A percentile compares a stretch with the other conserved stretches of the same genome.
Evolutionary conservation across 2,888 invertebrate species (phyloP).

Genomic region (Dynastes tityus): DNA sequence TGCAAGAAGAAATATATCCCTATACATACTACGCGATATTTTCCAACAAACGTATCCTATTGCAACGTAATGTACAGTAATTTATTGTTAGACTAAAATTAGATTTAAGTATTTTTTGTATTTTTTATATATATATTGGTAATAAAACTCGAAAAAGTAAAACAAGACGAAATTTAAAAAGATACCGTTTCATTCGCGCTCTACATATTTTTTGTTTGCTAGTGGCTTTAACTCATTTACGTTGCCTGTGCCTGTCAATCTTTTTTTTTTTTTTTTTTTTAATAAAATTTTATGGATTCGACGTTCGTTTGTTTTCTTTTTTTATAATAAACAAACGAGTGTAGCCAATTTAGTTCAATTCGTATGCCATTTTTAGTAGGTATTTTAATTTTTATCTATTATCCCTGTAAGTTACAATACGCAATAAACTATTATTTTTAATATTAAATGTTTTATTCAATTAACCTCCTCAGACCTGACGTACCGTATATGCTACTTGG

Average conservation of each 20-base stretch:
- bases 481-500: too few relatives aligned
- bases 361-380: constrained; percentile 35
- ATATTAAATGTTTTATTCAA: background rate
- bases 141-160: background rate
- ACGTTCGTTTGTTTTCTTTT: background rate
- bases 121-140: constrained; percentile 17
- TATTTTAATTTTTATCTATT: constrained; percentile 15
- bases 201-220: background rate
- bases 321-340: background rate
- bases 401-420: constrained; percentile 29
- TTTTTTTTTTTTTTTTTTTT: background rate
- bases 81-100: constrained; percentile 53
- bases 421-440: constrained; percentile 37
- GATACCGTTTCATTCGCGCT: background rate
- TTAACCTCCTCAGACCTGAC: too few relatives aligned
- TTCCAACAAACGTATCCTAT: constrained; percentile 14
- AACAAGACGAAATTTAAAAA: background rate
- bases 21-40: too few relatives aligned
- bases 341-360: constrained; percentile 15
- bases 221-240: background rate
- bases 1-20: background rate
- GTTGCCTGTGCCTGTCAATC: background rate
- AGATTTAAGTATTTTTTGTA: constrained; percentile 32
- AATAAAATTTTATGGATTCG: background rate
- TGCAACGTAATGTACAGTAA: constrained; percentile 55